phyloP scores from a whole-genome alignment of 2,888 invertebrate species.

The Scaptomyza flava region DNA sequence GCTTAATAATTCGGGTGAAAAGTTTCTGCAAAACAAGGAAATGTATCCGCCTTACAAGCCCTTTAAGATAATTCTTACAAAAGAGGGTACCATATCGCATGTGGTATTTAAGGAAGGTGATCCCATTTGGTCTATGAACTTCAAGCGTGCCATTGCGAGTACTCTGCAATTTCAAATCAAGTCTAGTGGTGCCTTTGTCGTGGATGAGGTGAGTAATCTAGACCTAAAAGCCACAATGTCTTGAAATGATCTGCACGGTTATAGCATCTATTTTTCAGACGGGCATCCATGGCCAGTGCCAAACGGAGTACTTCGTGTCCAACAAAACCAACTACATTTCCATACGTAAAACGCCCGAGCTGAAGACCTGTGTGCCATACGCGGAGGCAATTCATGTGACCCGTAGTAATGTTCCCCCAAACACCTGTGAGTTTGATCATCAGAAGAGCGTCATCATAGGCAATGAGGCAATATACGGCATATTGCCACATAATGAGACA shows the following conservation, averaged over 20 bases:
- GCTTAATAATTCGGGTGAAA: conserved; percentile 84
- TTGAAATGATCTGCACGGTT: conserved; percentile 1
- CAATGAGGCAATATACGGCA: conserved; percentile 83
- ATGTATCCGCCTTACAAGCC: conserved; percentile 84
- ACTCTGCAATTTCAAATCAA: conserved; percentile 87
- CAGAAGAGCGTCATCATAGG: conserved; percentile 84
- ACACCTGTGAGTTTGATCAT: conserved; percentile 84
- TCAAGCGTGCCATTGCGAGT: conserved; percentile 88
- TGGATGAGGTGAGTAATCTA: conserved; percentile 81
- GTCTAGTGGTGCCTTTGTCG: conserved; percentile 84
- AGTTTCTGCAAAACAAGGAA: conserved; percentile 84
- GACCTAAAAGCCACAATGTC: background rate
- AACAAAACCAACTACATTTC: conserved; percentile 83
- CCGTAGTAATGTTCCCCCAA: conserved; percentile 84
- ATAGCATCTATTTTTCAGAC: conserved; percentile 83
- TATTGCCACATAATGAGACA: conserved; percentile 82
- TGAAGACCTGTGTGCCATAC: conserved; percentile 82
- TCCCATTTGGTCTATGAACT: conserved; percentile 88
- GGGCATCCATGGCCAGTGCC: conserved; percentile 86
- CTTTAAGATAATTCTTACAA: conserved; percentile 82
- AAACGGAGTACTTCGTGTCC: conserved; percentile 85
- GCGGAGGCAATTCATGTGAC: conserved; percentile 83
- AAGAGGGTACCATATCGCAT: conserved; percentile 82
- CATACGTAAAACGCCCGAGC: conserved; percentile 83
- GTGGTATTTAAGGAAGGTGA: conserved; percentile 85